These are phyloP conservation scores for Sphaerodactylus townsendi DNA, from an alignment of 2,113 vertebrate species.

Conservation along the genomic window DNA sequence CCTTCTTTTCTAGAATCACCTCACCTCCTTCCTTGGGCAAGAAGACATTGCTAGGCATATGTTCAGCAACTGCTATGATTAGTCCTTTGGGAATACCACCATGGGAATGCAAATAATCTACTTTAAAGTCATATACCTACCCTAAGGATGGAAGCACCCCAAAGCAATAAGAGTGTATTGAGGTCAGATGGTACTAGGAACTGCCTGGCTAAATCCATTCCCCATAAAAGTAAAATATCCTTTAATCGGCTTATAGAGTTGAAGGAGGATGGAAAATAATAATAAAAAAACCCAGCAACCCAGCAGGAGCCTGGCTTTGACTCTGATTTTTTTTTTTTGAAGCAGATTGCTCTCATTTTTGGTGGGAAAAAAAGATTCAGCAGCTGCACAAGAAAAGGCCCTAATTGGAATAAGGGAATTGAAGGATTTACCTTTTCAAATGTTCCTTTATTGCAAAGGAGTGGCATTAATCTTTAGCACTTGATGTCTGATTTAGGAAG, in stretches of 20 bases:
- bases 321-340: fast-evolving
- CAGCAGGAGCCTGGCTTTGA: not conserved
- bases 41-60: not conserved
- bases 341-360: not conserved
- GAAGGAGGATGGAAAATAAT: constrained; percentile 7
- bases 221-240: constrained; percentile 60
- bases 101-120: not conserved
- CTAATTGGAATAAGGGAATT: constrained; percentile 59
- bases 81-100: not conserved
- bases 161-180: constrained; percentile 31
- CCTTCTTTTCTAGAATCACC: not conserved
- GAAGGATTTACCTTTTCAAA: constrained; percentile 57
- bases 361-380: not conserved
- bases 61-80: not conserved
- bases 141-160: not conserved
- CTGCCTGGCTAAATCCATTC: constrained; percentile 61
- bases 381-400: constrained; percentile 32
- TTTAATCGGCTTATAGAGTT: constrained; percentile 60
- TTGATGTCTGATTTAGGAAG: constrained; percentile 31
- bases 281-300: not conserved
- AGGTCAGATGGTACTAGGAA: constrained; percentile 56
- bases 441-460: constrained; percentile 48
- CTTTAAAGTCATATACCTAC: not conserved
- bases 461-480: constrained; percentile 52
- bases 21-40: not conserved